Evolutionary conservation across 1,140 invertebrate species (phyloP), one percentile per base, ranked within the genome.

Genomic region (Tachypleus tridentatus): DNA sequence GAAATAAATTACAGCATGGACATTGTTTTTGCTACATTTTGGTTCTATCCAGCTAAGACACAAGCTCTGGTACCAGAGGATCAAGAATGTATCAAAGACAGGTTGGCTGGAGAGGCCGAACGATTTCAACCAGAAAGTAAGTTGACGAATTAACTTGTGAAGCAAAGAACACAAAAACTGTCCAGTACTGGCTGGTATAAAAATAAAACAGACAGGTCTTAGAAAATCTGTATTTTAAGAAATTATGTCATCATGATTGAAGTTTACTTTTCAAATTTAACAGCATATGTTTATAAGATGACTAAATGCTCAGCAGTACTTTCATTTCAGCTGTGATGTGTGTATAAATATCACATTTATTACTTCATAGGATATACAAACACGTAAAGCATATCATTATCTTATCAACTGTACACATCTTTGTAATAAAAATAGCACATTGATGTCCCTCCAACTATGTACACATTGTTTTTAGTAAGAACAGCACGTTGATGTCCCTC

Each of bases 11-110:
- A 76, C 63, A 74, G 74, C 9, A 77, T 81, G 59, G 81, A 82
- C 66, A 63, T 80, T 6, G 67, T 82, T 49, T 82, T 81, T 71
- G 80, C 78, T 51, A 82, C 80, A 5, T 82, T 80, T 68, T 81
- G 80, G 79, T 80, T 81, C 71, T 80, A 76, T 64, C 79, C 80
- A 0, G 73, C 78, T 1, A 76, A 79, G 64, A 77, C 78, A 49
- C 68, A 76, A 63, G 73, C 75, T 9, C 74, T 82, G 58, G 66
- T 79, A 53, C 74, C 76, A 1, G 66, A 77, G 65, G 77, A 80
- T 64, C 71, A 77, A 60, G 71, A 76, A 52, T 82, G 80, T 65
- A 78, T 81, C 47, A 69, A 75, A 49, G 61, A 75, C 49, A 74
- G 73, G 62, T 70, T 81, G 73, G 65, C 70, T 49, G 57, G 71